phyloP scores from a whole-genome alignment of 2,113 vertebrate species.

The Mobula birostris region DNA sequence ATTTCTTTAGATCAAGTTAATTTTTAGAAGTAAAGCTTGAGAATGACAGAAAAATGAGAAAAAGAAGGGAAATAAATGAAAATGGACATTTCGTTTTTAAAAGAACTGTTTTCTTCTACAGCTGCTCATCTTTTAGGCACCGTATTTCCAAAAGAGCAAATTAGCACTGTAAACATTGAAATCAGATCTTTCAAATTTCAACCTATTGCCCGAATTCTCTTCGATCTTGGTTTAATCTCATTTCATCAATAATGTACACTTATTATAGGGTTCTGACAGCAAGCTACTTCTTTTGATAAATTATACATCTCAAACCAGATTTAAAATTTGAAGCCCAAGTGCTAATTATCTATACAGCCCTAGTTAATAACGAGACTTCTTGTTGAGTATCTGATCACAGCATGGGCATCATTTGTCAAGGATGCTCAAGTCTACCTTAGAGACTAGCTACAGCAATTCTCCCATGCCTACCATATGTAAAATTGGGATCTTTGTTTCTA shows the following conservation, averaged over 20 bases:
- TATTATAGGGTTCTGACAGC: conserved; percentile 92
- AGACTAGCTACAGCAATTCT: conserved; percentile 81
- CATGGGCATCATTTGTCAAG: conserved; percentile 95
- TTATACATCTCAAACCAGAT: conserved; percentile 93
- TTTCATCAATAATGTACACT: conserved; percentile 93
- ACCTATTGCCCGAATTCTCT: conserved; percentile 79
- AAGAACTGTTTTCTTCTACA: conserved; percentile 51
- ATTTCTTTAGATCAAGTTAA: background rate
- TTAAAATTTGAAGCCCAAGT: conserved; percentile 98
- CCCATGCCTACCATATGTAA: conserved; percentile 95
- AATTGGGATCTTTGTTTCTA: conserved; percentile 97
- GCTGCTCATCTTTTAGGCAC: conserved; percentile 55
- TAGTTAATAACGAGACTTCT: conserved; percentile 99
- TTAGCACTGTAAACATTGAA: conserved; percentile 89
- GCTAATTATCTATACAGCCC: conserved; percentile 99
- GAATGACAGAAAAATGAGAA: background rate
- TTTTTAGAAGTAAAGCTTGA: background rate
- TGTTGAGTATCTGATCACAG: conserved; percentile 99
- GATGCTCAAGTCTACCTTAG: conserved; percentile 81
- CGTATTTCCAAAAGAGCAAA: conserved; percentile 79
- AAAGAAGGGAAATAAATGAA: background rate
- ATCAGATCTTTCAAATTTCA: conserved; percentile 71
- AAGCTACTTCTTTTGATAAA: conserved; percentile 89
- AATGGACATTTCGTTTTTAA: background rate
- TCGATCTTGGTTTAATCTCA: conserved; percentile 92